Evolutionary conservation across 2,797 vertebrate species (phyloP).

Genomic region (Macroramphosus scolopax): DNA sequence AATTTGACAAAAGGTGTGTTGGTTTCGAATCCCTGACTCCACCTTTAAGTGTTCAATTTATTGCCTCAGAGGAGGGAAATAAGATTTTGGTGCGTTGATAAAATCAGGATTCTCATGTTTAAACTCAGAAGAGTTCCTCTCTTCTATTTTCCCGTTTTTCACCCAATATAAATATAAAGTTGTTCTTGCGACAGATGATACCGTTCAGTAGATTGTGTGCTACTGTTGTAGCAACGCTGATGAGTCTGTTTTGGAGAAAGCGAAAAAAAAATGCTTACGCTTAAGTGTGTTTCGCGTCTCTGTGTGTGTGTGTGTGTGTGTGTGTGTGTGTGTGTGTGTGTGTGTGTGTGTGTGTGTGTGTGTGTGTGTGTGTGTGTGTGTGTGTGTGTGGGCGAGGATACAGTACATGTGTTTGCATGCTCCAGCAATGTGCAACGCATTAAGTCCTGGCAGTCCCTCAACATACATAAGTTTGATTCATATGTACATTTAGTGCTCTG

Average conservation of each 20-base stretch:
- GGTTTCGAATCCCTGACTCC: background rate
- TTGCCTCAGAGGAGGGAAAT: slow-evolving; percentile 2
- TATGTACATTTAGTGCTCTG: slow-evolving; percentile 75
- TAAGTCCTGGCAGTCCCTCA: slow-evolving; percentile 75
- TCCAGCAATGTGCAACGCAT: slow-evolving; percentile 80
- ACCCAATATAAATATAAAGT: slow-evolving; percentile 56
- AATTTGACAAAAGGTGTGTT: background rate
- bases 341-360: slow-evolving; percentile 15
- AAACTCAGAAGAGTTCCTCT: slow-evolving; percentile 28
- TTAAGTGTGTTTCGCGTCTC: slow-evolving; percentile 24
- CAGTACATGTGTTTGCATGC: slow-evolving; percentile 65
- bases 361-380: slow-evolving; percentile 17
- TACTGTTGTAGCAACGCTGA: slow-evolving; percentile 80
- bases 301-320: slow-evolving; percentile 19
- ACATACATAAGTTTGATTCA: slow-evolving; percentile 73
- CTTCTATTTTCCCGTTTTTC: slow-evolving; percentile 69
- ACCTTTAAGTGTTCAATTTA: slow-evolving; percentile 3
- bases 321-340: slow-evolving; percentile 18
- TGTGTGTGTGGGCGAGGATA: slow-evolving; percentile 39
- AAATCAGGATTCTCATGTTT: slow-evolving; percentile 26
- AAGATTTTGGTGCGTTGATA: slow-evolving; percentile 10
- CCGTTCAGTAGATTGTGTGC: slow-evolving; percentile 69
- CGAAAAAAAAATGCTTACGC: slow-evolving; percentile 62
- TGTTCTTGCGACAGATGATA: slow-evolving; percentile 63
- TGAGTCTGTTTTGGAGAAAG: slow-evolving; percentile 73